Base-by-base conservation (phyloP, 2,797 vertebrate species). In the Hippopotamyrus pictus region DNA sequence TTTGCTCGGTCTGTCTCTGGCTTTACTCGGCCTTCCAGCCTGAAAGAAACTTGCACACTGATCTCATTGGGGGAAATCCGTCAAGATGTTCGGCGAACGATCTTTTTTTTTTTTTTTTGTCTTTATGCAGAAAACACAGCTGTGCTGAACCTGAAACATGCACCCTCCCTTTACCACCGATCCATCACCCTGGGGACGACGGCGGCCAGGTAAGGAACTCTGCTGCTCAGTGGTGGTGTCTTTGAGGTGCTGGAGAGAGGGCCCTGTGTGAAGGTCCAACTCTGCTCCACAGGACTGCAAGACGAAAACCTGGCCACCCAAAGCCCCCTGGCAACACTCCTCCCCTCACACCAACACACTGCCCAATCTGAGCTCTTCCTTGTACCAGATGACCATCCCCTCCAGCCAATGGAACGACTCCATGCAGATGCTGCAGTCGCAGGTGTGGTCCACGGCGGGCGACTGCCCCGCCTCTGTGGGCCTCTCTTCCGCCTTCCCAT, bases 301-400 rank as follows among this genome's bases (percentile, higher is more conserved):
- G 96, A 99, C 97, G 93, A 99, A 99, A 96, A 99, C 99, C 0
- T 99, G 99, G 99, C 99, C 99, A 25, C 99, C 99, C 1, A 99
- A 99, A 95, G 99, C 98, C 0, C 99, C 99, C 0, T 99, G 99
- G 99, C 98, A 99, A 92, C 98, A 99, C 92, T 94, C 96, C 0
- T 94, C 95, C 25, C 94, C 95, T 0, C 96, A 97, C 91, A 94
- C 96, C 0, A 96, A 96, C 95, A 95, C 96, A 9, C 96, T 98
- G 94, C 97, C 98, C 90, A 95, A 96, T 93, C 98, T 97, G 91
- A 97, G 96, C 88, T 92, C 97, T 89, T 96, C 97, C 88, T 94
- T 99, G 93, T 99, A 98, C 91, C 97, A 97, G 87, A 96, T 99
- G 95, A 93, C 96, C 94, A 96, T 97, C 94, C 96, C 98, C 0